Evolutionary conservation across 2,113 vertebrate genomes (phyloP), one percentile per base, ranked within the genome.

Genomic region (Trochalopteron elliotii): DNA sequence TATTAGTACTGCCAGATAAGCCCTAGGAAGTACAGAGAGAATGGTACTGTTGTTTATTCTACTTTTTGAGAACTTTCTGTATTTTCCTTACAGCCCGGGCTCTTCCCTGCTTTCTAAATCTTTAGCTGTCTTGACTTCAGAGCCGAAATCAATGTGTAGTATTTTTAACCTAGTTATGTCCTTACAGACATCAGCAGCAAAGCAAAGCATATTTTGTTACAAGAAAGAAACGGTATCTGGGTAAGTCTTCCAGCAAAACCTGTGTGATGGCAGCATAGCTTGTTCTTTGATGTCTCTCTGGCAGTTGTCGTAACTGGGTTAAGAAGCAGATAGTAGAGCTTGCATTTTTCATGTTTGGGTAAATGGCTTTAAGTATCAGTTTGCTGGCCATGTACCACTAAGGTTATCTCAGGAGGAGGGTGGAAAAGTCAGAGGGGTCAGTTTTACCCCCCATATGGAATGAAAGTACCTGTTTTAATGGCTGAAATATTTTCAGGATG

Each of bases 111-210:
- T 79, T 89, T 92, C 56, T 59, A 50, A 71, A 35, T 94, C 75
- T 85, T 77, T 55, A 33, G 40, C 45, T 89, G 40, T 82, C 69
- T 83, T 70, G 95, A 87, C 64, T 89, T 80, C 33, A 56, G 20
- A 84, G 80, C 57, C 91, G 45, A 87, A 88, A 92, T 67, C 16
- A 27, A 55, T 45, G 27, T 64, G 15, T 11, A 84, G 53, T 93
- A 76, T 96, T 97, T 97, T 96, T 96, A 92, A 83, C 90, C 59
- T 68, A 37, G 44, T 93, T 96, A 53, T 49, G 33, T 97, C 75
- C 72, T 94, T 69, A 60, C 56, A 93, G 86, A 92, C 79, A 94
- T 93, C 81, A 94, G n/a, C 5, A 3, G 19, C 52, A 83, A 87
- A 92, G 64, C 50, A 94, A 61, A 79, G 64, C 24, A 9, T 83